Base-by-base conservation (phyloP, 2,797 vertebrate genomes). In the Etheostoma perlongum region DNA sequence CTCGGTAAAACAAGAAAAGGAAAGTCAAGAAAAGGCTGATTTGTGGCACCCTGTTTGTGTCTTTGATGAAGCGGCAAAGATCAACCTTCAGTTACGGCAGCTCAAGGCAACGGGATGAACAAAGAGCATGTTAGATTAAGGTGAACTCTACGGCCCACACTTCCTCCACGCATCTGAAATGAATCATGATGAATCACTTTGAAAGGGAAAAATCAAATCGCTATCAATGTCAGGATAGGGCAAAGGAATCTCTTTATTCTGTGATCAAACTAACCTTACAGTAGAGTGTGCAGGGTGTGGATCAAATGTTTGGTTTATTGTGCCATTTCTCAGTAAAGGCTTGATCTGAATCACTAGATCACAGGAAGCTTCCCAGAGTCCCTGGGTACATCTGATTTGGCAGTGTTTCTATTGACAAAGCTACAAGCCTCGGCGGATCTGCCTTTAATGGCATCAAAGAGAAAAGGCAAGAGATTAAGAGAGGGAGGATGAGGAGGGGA, bases 321-420 rank as follows among this genome's bases (percentile, higher is more conserved):
- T 75, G 47, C 47, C 58, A 18, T 74, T 74, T 77, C 53, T 47
- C 36, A 59, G 76, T 42, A 47, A 74, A 77, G 51, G 65, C 25
- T 44, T 69, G 73, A 87, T 85, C 57, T 80, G 69, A 84, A 61
- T 57, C 49, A 49, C 5, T 6, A 78, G 66, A 83, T 84, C 80
- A 79, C 74, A 78, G 83, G 76, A 83, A 91, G 76, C 79, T 84
- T 82, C 84, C 82, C 59, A 81, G 46, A 71, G 61, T 76, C 72
- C 67, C 78, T 55, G 67, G 58, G 82, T 78, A 68, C 74, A 84
- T 92, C 86, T 81, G 81, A 85, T 86, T 86, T 76, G 81, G 87
- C 84, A 86, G 71, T 49, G 76, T 87, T 79, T 85, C 83, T 81
- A 83, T 78, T 87, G 81, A 86, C 79, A 75, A 77, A 85, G 73